Base-by-base conservation (phyloP, 1,140 invertebrate species). In the Drosophila kepulauana region DNA sequence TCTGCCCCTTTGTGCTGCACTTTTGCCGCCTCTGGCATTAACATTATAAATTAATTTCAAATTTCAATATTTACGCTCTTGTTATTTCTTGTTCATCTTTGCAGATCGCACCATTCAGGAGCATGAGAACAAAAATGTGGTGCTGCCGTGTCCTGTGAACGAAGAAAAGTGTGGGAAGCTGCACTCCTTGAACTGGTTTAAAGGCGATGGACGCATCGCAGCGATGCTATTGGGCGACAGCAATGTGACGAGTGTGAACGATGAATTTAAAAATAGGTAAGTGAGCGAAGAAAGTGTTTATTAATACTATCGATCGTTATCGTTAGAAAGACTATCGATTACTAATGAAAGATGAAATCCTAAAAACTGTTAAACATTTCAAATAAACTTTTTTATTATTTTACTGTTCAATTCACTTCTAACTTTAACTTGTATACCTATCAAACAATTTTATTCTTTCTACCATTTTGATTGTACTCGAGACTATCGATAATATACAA, bases 151-250 rank as follows among this genome's bases (percentile, higher is more conserved):
- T 93, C 94, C 95, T 16, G 95, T 98, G 67, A 96, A 97, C 91
- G 95, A 94, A 58, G 94, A 94, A 7, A 94, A 95, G 75, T 98
- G 97, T 85, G 96, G 97, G 1, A 95, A 95, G 49, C 94, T 98
- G 79, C 97, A 98, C 93, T 97, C 96, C 87, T 96, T 98, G 82
- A 98, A 98, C 93, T 98, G 97, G 97, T 98, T 98, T 93, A 96
- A 96, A 77, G 96, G 95, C 48, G 95, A 96, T 58, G 94, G 94
- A 63, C 94, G 97, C 54, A 97, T 98, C 68, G 97, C 96, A 93
- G 96, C 98, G 66, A 89, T 92, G 86, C 97, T 97, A 93, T 96
- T 96, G 78, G 96, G 96, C 68, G 94, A 95, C 38, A 95, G 94
- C 30, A 94, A 95, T 57, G 95, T 97, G 38, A 91, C 91, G 4